A percentile compares a stretch with the other conserved stretches of the same genome.
Conservation (phyloP, 2,888 invertebrate genomes). For the Parnassius glacialis region DNA sequence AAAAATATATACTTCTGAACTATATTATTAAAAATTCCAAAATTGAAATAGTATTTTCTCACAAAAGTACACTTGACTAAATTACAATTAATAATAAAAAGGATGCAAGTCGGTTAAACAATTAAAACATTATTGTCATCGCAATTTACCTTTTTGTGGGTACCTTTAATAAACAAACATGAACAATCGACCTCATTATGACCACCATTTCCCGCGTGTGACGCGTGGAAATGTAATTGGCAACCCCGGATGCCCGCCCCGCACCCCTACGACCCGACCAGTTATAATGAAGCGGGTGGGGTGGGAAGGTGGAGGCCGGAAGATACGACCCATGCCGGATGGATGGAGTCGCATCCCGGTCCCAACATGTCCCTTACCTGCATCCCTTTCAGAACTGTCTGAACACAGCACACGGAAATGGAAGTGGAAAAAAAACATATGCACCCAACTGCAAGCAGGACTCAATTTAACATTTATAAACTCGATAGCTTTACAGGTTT, state of each 20-base stretch:
- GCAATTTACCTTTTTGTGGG: constrained; percentile 20
- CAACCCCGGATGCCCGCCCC: constrained; percentile 55
- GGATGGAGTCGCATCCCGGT: constrained; percentile 48
- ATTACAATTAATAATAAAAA: not conserved
- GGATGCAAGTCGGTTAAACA: not conserved
- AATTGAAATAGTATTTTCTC: too few species aligned
- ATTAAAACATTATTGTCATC: constrained; percentile 16
- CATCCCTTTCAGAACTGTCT: constrained; percentile 33
- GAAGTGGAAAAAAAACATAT: constrained; percentile 25
- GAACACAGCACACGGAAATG: constrained; percentile 30
- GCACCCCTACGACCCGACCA: constrained; percentile 67
- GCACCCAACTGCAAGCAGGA: constrained; percentile 6
- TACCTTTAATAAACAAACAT: constrained; percentile 29
- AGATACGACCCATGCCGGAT: constrained; percentile 59
- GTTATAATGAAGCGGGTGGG: constrained; percentile 64
- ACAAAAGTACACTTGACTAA: too few species aligned
- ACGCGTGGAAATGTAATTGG: constrained; percentile 39
- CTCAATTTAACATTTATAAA: constrained; percentile 22
- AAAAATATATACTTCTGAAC: too few species aligned
- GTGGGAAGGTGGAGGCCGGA: constrained; percentile 52
- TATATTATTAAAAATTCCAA: too few species aligned
- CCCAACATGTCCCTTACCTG: constrained; percentile 36
- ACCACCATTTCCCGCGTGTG: constrained; percentile 33
- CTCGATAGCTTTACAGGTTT: not conserved
- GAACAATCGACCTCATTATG: constrained; percentile 28